Conservation (phyloP, 2,888 invertebrate genomes). For the Cheilosia impressa region DNA sequence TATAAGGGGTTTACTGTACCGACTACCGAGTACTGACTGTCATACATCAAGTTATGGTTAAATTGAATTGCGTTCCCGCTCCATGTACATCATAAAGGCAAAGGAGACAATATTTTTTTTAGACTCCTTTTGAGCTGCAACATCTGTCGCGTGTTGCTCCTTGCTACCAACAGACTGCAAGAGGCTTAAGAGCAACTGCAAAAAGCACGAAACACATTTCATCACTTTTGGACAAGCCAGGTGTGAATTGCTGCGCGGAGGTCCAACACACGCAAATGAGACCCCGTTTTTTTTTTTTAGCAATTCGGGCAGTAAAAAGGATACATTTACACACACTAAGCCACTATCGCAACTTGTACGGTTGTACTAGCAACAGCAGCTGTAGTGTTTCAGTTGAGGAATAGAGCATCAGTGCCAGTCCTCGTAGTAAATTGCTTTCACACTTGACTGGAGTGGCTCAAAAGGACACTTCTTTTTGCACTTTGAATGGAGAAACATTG, state of each 20-base stretch:
- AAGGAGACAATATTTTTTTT: neutral
- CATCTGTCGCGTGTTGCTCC: slow-evolving; percentile 59
- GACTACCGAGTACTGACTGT: slow-evolving; percentile 3
- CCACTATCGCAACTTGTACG: slow-evolving; percentile 39
- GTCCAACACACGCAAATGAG: slow-evolving; percentile 10
- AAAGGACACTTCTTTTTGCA: slow-evolving; percentile 74
- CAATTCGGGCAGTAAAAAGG: slow-evolving; percentile 53
- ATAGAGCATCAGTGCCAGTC: slow-evolving; percentile 49
- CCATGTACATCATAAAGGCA: slow-evolving; percentile 11
- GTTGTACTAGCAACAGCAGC: slow-evolving; percentile 44
- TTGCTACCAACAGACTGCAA: slow-evolving; percentile 49
- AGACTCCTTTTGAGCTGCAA: slow-evolving; percentile 39
- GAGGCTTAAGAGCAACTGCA: neutral
- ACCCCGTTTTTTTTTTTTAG: slow-evolving; percentile 24
- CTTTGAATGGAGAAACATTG: slow-evolving; percentile 68
- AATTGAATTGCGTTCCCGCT: slow-evolving; percentile 68
- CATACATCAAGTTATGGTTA: slow-evolving; percentile 49
- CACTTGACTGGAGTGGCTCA: slow-evolving; percentile 73
- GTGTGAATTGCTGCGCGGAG: slow-evolving; percentile 63
- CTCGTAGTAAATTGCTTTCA: slow-evolving; percentile 74
- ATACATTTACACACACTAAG: slow-evolving; percentile 38
- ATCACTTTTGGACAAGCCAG: slow-evolving; percentile 58
- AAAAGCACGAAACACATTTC: slow-evolving; percentile 41
- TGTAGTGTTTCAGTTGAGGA: slow-evolving; percentile 11
- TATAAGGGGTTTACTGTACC: slow-evolving; percentile 38